Evolutionary conservation across 2,113 vertebrate genomes (phyloP), one percentile per base, ranked within the genome.

Genomic region (Cryptomyrus ogoouensis): DNA sequence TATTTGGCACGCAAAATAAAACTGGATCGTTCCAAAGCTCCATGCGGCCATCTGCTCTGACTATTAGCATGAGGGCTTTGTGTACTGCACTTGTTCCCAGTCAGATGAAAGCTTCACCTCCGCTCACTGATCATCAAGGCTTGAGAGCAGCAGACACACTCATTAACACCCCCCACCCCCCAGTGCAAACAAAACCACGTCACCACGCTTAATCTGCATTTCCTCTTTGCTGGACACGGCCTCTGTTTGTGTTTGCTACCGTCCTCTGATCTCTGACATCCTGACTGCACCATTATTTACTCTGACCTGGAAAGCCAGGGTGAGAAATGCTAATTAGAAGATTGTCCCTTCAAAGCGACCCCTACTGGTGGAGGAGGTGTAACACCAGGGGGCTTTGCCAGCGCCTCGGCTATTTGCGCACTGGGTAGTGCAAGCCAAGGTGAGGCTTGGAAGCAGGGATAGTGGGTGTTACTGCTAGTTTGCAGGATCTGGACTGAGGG

Each of bases 171-270:
- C 27, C 85, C 85, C 12, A 19, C 46, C 31, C 17, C 66, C 66
- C 27, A 89, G 44, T n/a, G 17, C 66, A 80, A 89, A 89, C 88
- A 89, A 70, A 44, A 19, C n/a, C 27, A n/a, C 47, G 47, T 80
- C 88, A 27, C 46, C 70, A 9, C 17, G 15, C 66, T 39, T 89
- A 89, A 89, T 89, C 89, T 58, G 35, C 74, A 85, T 84, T 84
- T 89, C 83, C 77, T 85, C 50, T 85, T 31, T 53, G 35, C 19
- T 35, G 92, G 95, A 96, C 96, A 96, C 50, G 56, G 90, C 89
- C 89, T 91, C 88, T 92, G 89, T 89, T 90, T 91, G 53, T 87
- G 39, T 44, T 87, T 35, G 88, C 91, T 91, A 90, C 83, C 91
- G 70, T 74, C 89, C 88, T 89, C 24, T 88, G 90, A 89, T 90